phyloP scores from a whole-genome alignment of 2,797 vertebrate genomes.

The Mus minutoides region DNA sequence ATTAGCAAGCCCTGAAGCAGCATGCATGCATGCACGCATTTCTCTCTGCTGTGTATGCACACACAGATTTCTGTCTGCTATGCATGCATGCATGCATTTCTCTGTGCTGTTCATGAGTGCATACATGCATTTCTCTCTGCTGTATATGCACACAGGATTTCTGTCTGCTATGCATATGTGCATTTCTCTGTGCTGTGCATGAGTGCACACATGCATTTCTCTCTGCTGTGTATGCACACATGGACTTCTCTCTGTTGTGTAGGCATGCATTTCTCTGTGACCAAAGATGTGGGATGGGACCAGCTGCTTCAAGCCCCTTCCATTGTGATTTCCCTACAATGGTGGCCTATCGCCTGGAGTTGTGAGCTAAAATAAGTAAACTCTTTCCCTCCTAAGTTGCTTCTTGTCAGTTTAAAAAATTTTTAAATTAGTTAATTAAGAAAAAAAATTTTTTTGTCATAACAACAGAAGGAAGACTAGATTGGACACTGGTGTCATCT shows the following conservation, averaged over 20 bases:
- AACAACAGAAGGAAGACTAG: not conserved
- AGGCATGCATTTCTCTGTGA: not conserved
- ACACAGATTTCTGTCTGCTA: not conserved
- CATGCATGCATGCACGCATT: too few relatives aligned
- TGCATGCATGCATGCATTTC: too few relatives aligned
- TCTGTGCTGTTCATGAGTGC: not conserved
- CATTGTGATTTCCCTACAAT: too few relatives aligned
- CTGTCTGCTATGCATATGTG: not conserved
- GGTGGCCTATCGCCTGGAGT: not conserved
- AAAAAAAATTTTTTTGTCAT: not conserved
- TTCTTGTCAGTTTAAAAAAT: not conserved
- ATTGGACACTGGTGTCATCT: accelerated
- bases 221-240: not conserved
- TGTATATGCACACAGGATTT: too few relatives aligned
- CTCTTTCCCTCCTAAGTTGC: not conserved
- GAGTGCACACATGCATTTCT: not conserved
- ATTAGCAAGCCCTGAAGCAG: not conserved
- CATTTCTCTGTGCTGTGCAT: not conserved
- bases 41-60: not conserved
- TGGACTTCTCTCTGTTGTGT: not conserved
- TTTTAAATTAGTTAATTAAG: not conserved
- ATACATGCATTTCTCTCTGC: not conserved
- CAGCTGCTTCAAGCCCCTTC: not conserved
- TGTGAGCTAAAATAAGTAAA: not conserved
- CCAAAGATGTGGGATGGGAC: not conserved